These are phyloP conservation scores for Caloenas nicobarica DNA, from an alignment of 2,113 vertebrate genomes.

Conservation along the genomic window DNA sequence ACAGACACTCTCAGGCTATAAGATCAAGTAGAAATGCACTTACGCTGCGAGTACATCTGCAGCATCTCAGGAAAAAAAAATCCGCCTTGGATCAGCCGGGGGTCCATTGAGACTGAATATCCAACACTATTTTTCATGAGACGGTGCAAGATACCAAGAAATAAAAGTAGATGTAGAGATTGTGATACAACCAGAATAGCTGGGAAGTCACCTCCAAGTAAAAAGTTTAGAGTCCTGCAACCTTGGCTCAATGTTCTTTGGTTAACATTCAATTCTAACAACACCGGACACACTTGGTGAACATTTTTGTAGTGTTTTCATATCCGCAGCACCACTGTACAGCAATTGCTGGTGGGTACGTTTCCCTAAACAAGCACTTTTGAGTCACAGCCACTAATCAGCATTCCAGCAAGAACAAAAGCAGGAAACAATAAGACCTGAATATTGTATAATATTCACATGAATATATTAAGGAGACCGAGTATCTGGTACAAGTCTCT, in stretches of 20 bases:
- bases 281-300: not conserved
- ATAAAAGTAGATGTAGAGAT: fast-evolving
- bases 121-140: not conserved
- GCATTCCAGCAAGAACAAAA: not conserved
- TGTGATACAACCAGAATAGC: not conserved
- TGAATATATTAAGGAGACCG: not conserved
- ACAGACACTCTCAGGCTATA: not conserved
- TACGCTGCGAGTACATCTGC: not conserved
- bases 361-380: not conserved
- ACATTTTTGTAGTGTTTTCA: too few species aligned
- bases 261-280: not conserved
- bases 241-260: not conserved
- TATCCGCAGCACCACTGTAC: not conserved
- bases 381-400: not conserved
- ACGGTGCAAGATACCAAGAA: not conserved
- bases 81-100: not conserved
- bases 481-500: not conserved
- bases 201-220: not conserved
- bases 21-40: not conserved
- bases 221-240: not conserved
- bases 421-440: fast-evolving
- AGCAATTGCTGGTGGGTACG: not conserved
- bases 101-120: not conserved
- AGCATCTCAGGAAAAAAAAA: not conserved
- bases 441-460: too few species aligned